Base-by-base conservation (phyloP, 2,888 invertebrate genomes). In the Nemurella pictetii region DNA sequence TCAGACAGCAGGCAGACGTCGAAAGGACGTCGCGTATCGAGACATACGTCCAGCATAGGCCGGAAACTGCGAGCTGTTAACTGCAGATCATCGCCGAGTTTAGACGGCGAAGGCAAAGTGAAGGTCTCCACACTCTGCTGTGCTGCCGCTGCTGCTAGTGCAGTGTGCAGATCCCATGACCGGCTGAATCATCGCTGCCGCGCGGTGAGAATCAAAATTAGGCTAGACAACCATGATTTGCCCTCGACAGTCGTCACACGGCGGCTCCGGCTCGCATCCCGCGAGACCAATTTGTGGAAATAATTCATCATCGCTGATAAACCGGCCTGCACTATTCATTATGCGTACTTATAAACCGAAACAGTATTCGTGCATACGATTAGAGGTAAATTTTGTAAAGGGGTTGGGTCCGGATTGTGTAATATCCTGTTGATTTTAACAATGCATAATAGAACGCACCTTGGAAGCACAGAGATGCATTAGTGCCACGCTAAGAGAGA, bases 81-180 rank as follows among this genome's bases (percentile, higher is more conserved):
- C 55, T 3, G 12, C 55, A 7, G 55, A 12, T 7, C 5, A 55
- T 15, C 55, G 55, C 55, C 55, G 55, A 2, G 55, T 12, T 12
- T 55, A 3, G 32, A 3, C 32, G 32, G 32, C 26, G 26, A 81
- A 36, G 26, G 25, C 15, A 27, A 27, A 27, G n/a, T 82, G 82
- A 72, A 72, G 72, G 28, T 72, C 82, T 72, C n/a, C n/a, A n/a
- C n/a, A n/a, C n/a, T n/a, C n/a, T n/a, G n/a, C n/a, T n/a, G n/a
- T n/a, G n/a, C n/a, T n/a, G n/a, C n/a, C n/a, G n/a, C n/a, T n/a
- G n/a, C n/a, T n/a, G n/a, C n/a, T n/a, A n/a, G n/a, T n/a, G n/a
- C n/a, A n/a, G n/a, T n/a, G 82, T 72, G 55, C 82, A 72, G n/a
- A 55, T 82, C 82, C 82, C 82, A 72, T 82, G 82, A 82, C 82